Evolutionary conservation across 2,888 invertebrate species (phyloP).

Genomic region (Hemistola chrysoprasaria): DNA sequence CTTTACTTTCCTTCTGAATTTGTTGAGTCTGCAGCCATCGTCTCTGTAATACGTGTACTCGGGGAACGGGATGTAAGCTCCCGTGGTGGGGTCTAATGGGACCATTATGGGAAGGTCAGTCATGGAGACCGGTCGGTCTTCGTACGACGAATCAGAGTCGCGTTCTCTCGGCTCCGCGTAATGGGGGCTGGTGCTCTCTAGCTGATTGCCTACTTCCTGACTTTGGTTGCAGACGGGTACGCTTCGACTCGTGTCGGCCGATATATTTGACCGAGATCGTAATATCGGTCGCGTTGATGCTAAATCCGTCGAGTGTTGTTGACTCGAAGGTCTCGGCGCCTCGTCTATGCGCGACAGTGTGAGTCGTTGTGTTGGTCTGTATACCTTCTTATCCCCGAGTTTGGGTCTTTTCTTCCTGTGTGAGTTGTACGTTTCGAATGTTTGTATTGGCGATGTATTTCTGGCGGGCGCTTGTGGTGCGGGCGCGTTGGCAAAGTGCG

Average conservation of each 20-base stretch:
- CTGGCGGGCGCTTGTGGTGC: slow-evolving; percentile 77
- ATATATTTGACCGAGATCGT: slow-evolving; percentile 68
- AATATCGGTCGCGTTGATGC: slow-evolving; percentile 62
- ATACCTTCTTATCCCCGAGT: slow-evolving; percentile 59
- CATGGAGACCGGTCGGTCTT: slow-evolving; percentile 60
- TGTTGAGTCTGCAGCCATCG: slow-evolving; percentile 51
- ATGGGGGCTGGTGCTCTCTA: slow-evolving; percentile 62
- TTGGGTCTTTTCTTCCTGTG: slow-evolving; percentile 62
- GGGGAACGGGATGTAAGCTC: slow-evolving; percentile 67
- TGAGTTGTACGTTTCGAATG: slow-evolving; percentile 70
- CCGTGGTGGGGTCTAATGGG: slow-evolving; percentile 60
- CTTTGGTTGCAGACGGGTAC: slow-evolving; percentile 73
- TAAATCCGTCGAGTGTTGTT: slow-evolving; percentile 63
- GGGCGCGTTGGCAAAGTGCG: slow-evolving; percentile 68
- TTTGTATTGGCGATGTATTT: slow-evolving; percentile 50
- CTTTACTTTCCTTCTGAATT: slow-evolving; percentile 53
- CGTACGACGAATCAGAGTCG: slow-evolving; percentile 57
- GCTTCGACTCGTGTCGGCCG: slow-evolving; percentile 72
- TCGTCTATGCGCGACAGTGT: slow-evolving; percentile 76
- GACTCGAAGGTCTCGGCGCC: slow-evolving; percentile 57
- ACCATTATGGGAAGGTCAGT: slow-evolving; percentile 66
- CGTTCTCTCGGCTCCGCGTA: slow-evolving; percentile 60
- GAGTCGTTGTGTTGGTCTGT: slow-evolving; percentile 60
- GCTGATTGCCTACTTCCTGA: slow-evolving; percentile 54
- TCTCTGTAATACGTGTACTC: slow-evolving; percentile 67